Base-by-base conservation (phyloP, 2,888 invertebrate genomes). In the Pseudoips prasinana region DNA sequence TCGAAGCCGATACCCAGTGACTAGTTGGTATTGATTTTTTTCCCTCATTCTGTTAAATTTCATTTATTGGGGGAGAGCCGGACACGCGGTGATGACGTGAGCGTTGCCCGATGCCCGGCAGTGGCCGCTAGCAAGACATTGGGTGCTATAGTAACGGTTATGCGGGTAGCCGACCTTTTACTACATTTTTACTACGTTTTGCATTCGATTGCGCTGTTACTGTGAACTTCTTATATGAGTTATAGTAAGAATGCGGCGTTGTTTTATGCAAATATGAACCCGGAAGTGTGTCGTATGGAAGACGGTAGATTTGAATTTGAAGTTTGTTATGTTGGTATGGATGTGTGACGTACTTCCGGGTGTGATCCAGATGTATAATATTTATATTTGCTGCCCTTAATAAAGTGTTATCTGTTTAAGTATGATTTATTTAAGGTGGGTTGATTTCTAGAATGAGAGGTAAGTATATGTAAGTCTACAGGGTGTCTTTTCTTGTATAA, bases 31-130 rank as follows among this genome's bases (percentile, higher is more conserved):
- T 88, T 85, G 87, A 87, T 88, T 88, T 87, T 82, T 86, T 88
- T 87, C 87, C 87, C 82, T 86, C 87, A 86, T 86, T 85, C 86
- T 80, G 88, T 85, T 82, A 86, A 88, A 88, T 87, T 88, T 87
- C 86, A 86, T 87, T 87, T 87, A 87, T 87, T 79, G 81, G 80
- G 85, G 86, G 87, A 82, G 81, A 74, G 74, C 64, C 69, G 72
- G 74, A 71, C 73, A 66, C 63, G 64, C 60, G 46, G 56, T 55
- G 63, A 72, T 76, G 74, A 71, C 73, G 75, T 68, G 67, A 61
- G 65, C n/a, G n/a, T n/a, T 52, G 58, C 33, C 33, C 52, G 39
- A 46, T 43, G 31, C 10, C 44, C 38, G 39, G 55, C 39, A 27
- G 28, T 33, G 38, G 47, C 39, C 39, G 44, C 53, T 43, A 64